Evolutionary conservation across 2,797 vertebrate genomes (phyloP).

Genomic region (Varecia variegata): DNA sequence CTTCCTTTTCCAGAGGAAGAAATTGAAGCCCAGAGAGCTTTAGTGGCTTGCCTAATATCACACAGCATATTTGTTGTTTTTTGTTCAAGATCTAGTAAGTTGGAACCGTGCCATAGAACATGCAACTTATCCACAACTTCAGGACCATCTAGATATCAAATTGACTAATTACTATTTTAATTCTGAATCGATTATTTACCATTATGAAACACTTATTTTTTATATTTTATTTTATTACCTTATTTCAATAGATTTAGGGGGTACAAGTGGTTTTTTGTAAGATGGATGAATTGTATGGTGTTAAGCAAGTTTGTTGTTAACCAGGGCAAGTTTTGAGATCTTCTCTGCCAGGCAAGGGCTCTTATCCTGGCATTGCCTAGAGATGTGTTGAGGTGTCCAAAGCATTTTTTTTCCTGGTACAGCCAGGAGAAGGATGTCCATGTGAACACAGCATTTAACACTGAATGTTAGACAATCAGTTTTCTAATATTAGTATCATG

Average conservation of each 20-base stretch:
- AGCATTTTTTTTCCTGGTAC: background rate
- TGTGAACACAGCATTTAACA: background rate
- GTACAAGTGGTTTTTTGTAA: background rate
- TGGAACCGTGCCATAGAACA: background rate
- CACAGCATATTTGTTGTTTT: background rate
- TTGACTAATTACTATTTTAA: background rate
- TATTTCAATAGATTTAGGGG: background rate
- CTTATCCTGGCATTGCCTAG: background rate
- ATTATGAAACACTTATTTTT: background rate
- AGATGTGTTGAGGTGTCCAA: background rate
- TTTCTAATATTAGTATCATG: background rate
- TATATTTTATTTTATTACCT: background rate
- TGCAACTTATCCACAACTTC: background rate
- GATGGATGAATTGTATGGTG: no score
- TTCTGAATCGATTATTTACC: background rate
- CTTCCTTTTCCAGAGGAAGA: constrained; percentile 14
- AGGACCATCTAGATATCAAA: background rate
- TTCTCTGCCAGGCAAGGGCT: background rate
- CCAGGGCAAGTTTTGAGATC: background rate
- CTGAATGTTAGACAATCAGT: background rate
- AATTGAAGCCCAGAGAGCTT: background rate
- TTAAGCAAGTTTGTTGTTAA: background rate
- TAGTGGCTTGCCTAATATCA: constrained; percentile 15
- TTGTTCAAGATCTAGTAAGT: background rate
- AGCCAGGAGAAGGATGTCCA: background rate